Conservation (phyloP, 2,888 invertebrate genomes). For the Teleiodes luculella region DNA sequence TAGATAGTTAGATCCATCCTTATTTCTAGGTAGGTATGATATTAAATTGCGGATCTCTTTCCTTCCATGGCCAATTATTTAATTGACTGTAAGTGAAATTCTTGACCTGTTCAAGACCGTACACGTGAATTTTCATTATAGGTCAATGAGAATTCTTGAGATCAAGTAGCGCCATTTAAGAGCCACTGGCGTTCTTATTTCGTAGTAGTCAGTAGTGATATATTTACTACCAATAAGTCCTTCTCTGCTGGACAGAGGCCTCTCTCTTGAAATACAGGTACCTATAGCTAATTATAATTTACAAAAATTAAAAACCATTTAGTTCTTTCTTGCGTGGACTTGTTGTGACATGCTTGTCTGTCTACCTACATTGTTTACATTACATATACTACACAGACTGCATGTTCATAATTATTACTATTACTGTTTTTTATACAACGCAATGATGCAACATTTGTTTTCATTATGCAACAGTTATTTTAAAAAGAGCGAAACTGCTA, state of each 20-base stretch:
- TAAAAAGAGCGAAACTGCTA: not conserved
- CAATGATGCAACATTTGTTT: conserved; percentile 3
- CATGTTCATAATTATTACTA: not conserved
- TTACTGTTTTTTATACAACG: not conserved
- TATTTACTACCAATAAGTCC: too few relatives aligned
- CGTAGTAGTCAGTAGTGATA: too few relatives aligned
- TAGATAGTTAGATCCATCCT: too few relatives aligned
- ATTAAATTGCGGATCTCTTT: too few relatives aligned
- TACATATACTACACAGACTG: not conserved
- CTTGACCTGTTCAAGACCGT: not conserved
- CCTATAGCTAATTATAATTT: too few relatives aligned
- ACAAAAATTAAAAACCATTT: too few relatives aligned
- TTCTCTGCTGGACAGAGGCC: not conserved
- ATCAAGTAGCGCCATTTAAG: not conserved
- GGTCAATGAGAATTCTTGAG: not conserved
- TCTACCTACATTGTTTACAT: not conserved
- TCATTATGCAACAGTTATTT: not conserved
- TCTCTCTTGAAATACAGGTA: too few relatives aligned
- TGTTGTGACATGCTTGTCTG: not conserved
- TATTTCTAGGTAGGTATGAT: too few relatives aligned
- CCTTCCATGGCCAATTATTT: too few relatives aligned
- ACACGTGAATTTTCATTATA: not conserved
- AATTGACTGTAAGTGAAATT: too few relatives aligned
- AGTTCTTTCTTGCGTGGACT: not conserved
- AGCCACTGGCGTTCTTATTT: not conserved